A percentile compares a stretch with the other conserved stretches of the same genome.
phyloP scores from a whole-genome alignment of 2,113 vertebrate genomes.

The Pluvialis apricaria region DNA sequence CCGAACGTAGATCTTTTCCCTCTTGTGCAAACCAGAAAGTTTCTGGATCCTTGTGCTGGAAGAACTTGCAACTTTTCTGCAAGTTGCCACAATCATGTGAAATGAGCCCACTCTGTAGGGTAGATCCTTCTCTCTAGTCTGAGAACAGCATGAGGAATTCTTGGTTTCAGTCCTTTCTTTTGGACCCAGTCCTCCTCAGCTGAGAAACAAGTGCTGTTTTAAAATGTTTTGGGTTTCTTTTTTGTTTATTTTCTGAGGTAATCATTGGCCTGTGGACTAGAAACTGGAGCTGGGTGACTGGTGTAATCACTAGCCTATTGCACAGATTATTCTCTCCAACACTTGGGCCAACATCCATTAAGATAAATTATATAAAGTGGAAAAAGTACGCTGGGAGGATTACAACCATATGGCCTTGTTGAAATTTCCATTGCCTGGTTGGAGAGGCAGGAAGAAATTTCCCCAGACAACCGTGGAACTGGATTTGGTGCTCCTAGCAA shows the following conservation, averaged over 20 bases:
- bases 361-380: not conserved
- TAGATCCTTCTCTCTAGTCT: not conserved
- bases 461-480: not conserved
- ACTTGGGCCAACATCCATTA: not conserved
- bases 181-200: not conserved
- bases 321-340: not conserved
- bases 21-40: not conserved
- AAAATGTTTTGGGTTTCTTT: not conserved
- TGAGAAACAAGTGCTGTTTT: not conserved
- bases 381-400: not conserved
- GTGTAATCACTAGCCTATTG: not conserved
- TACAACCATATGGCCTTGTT: not conserved
- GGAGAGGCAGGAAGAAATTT: not conserved
- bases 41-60: not conserved
- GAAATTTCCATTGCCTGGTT: not conserved
- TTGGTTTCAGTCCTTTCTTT: not conserved
- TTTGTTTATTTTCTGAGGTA: not conserved
- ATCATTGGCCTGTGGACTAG: not conserved
- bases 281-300: not conserved
- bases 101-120: not conserved
- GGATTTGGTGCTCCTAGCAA: not conserved
- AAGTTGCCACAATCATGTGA: not conserved
- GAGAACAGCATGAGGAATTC: not conserved
- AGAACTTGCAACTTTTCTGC: not conserved
- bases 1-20: not conserved